Evolutionary conservation across 2,797 vertebrate genomes (phyloP).

Genomic region (Lerista edwardsae): DNA sequence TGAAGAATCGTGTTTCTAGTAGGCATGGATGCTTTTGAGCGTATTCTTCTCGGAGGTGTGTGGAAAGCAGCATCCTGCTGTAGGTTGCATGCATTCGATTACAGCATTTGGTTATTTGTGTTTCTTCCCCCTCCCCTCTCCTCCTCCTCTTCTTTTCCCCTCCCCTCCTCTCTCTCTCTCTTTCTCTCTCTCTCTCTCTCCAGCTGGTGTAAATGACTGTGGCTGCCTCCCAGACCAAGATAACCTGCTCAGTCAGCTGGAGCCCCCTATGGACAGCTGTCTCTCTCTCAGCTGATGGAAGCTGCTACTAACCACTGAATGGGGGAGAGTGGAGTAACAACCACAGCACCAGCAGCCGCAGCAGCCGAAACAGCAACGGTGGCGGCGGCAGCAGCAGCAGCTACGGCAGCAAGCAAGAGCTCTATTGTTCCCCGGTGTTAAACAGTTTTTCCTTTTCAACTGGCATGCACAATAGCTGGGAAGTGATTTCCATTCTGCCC

Average conservation of each 20-base stretch:
- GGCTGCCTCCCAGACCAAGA: constrained; percentile 76
- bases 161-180: constrained; percentile 34
- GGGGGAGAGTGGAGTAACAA: constrained; percentile 80
- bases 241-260: constrained; percentile 81
- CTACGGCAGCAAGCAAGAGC: constrained; percentile 44
- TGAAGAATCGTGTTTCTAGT: constrained; percentile 7
- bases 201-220: constrained; percentile 82
- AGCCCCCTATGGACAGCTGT: constrained; percentile 78
- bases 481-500: constrained; percentile 39
- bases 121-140: constrained; percentile 45
- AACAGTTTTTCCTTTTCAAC: constrained; percentile 72
- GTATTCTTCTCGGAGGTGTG: constrained; percentile 45
- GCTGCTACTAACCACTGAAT: constrained; percentile 73
- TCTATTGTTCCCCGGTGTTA: constrained; percentile 81
- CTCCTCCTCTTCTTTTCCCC: constrained; percentile 45
- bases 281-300: constrained; percentile 69
- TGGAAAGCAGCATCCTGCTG: constrained; percentile 54
- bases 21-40: constrained; percentile 9
- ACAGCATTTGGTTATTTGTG: constrained; percentile 63
- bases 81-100: constrained; percentile 50
- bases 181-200: constrained; percentile 68
- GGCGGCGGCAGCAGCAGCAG: neutral
- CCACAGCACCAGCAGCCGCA: constrained; percentile 66
- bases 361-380: constrained; percentile 58
- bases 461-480: constrained; percentile 75